These are phyloP conservation scores for Pogonognathellus flavescens DNA, from an alignment of 1,140 invertebrate species.

Conservation along the genomic window DNA sequence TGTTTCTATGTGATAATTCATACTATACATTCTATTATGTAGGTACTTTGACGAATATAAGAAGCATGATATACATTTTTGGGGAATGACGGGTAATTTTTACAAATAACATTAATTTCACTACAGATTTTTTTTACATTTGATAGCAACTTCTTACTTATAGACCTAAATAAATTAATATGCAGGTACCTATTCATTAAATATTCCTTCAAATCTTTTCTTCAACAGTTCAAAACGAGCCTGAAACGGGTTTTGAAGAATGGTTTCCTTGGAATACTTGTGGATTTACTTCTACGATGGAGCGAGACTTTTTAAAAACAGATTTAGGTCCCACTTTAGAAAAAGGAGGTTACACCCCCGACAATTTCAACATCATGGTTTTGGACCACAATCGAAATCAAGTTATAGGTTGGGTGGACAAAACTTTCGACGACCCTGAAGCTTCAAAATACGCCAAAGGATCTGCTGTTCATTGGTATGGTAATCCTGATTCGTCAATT, in stretches of 20 bases:
- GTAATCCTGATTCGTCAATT: constrained; percentile 62
- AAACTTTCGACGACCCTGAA: constrained; percentile 71
- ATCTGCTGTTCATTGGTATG: constrained; percentile 85
- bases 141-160: too few relatives aligned
- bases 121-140: too few relatives aligned
- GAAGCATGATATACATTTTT: constrained; percentile 73
- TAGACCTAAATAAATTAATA: too few relatives aligned
- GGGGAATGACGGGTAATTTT: constrained; percentile 79
- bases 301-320: constrained; percentile 75
- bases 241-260: constrained; percentile 74
- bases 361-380: constrained; percentile 75
- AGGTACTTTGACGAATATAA: constrained; percentile 76
- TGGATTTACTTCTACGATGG: constrained; percentile 68
- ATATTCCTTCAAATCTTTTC: too few relatives aligned
- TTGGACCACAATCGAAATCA: constrained; percentile 75
- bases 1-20: too few relatives aligned
- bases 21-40: not conserved
- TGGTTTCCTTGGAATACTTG: constrained; percentile 79
- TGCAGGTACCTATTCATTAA: too few relatives aligned
- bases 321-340: constrained; percentile 79
- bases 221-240: constrained; percentile 71
- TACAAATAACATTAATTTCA: too few relatives aligned
- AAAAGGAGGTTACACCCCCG: constrained; percentile 73
- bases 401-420: not conserved
- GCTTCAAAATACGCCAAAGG: constrained; percentile 81